A percentile compares a stretch with the other conserved stretches of the same genome.
Evolutionary conservation across 2,888 invertebrate genomes (phyloP).

Genomic region (Busseola fusca): DNA sequence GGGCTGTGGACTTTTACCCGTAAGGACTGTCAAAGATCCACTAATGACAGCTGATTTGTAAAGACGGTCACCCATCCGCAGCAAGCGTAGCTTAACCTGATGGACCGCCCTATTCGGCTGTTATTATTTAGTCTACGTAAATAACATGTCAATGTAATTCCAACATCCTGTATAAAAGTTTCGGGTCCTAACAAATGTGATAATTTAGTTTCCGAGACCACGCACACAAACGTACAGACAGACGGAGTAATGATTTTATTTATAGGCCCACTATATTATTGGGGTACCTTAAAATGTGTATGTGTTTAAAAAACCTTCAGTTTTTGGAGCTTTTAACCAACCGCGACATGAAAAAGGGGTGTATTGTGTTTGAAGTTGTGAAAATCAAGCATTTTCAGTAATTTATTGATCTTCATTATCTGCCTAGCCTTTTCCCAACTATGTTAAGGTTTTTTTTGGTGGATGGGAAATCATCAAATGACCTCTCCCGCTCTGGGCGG

Average conservation of each 20-base stretch:
- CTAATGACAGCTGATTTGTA: too few species aligned
- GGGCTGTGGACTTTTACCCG: too few species aligned
- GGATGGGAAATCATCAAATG: too few species aligned
- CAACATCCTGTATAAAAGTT: slow-evolving; percentile 66
- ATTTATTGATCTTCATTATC: too few species aligned
- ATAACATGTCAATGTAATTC: neutral
- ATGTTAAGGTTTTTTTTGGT: too few species aligned
- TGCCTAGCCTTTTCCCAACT: too few species aligned
- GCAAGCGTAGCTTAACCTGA: too few species aligned
- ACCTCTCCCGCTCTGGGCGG: too few species aligned
- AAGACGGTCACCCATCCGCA: too few species aligned
- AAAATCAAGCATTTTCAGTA: neutral
- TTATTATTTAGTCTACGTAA: too few species aligned
- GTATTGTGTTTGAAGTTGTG: neutral
- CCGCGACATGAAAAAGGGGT: neutral
- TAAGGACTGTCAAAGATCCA: too few species aligned
- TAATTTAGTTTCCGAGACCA: slow-evolving; percentile 74
- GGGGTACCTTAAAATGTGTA: slow-evolving; percentile 53
- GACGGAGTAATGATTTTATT: slow-evolving; percentile 78
- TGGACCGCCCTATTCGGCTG: too few species aligned
- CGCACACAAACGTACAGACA: slow-evolving; percentile 63
- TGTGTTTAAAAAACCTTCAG: slow-evolving; percentile 25
- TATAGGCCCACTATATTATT: slow-evolving; percentile 69
- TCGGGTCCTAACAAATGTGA: slow-evolving; percentile 72
- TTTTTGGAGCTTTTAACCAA: neutral